These are phyloP conservation scores for Drosophila buzzatii DNA, from an alignment of 2,888 invertebrate species.

Conservation along the genomic window DNA sequence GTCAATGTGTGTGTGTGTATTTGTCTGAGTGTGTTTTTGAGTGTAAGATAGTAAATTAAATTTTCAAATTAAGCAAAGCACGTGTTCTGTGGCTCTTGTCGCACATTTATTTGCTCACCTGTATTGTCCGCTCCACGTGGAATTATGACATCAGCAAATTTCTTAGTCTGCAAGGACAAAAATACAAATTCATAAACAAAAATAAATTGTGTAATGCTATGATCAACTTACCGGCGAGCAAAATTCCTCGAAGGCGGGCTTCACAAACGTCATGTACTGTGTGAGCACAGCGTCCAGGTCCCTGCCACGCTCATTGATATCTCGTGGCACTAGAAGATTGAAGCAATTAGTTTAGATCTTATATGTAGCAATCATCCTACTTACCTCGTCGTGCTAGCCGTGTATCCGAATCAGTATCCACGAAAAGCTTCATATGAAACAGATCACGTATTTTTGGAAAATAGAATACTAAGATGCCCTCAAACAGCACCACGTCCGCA, in stretches of 20 bases:
- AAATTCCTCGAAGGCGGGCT: constrained; percentile 99
- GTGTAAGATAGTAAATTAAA: constrained; percentile 30
- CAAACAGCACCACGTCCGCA: constrained; percentile 98
- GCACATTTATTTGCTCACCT: constrained; percentile 87
- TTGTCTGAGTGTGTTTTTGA: not conserved
- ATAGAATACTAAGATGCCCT: constrained; percentile 99
- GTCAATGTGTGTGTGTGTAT: constrained; percentile 16
- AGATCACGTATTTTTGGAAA: constrained; percentile 96
- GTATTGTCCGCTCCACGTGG: constrained; percentile 99
- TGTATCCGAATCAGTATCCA: constrained; percentile 99
- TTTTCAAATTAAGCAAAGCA: constrained; percentile 48
- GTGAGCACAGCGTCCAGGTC: constrained; percentile 97
- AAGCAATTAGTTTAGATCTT: constrained; percentile 1
- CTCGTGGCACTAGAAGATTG: constrained; percentile 92
- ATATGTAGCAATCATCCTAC: not conserved
- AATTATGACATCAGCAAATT: constrained; percentile 99
- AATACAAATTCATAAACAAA: not conserved
- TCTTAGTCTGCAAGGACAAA: constrained; percentile 93
- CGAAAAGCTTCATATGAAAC: constrained; percentile 99
- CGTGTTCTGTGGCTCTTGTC: constrained; percentile 2
- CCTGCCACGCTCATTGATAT: constrained; percentile 97
- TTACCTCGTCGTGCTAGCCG: constrained; percentile 97
- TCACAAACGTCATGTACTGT: constrained; percentile 99
- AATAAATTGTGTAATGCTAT: not conserved
- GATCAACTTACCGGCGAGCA: constrained; percentile 93